Percentiles rank a stretch among this genome's conserved stretches.
Conservation (phyloP, 2,113 vertebrate species). For the Ranitomeya variabilis region DNA sequence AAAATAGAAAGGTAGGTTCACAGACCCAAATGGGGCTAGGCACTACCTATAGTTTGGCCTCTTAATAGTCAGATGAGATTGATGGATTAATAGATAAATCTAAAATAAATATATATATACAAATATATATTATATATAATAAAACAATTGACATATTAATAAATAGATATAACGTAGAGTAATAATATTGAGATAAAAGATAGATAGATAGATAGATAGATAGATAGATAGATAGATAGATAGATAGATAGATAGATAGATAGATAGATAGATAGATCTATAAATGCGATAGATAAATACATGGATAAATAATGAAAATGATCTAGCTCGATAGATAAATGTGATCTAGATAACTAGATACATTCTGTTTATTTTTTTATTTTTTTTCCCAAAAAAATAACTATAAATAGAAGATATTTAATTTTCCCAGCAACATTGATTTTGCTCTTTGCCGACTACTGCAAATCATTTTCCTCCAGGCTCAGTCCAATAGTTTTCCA, state of each 20-base stretch:
- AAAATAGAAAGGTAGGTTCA: too few species aligned
- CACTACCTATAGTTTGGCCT: too few species aligned
- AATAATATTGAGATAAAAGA: too few species aligned
- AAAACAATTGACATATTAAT: too few species aligned
- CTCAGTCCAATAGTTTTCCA: not conserved
- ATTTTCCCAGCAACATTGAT: slow-evolving; percentile 5
- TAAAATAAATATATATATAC: too few species aligned
- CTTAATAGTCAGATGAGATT: too few species aligned
- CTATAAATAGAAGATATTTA: not conserved
- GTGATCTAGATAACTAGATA: not conserved
- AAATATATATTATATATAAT: too few species aligned
- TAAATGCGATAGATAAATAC: not conserved
- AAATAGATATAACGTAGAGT: too few species aligned
- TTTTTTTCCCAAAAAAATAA: not conserved
- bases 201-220: not conserved
- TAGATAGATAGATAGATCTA: too few species aligned
- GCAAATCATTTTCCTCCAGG: not conserved
- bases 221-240: slow-evolving; percentile 10
- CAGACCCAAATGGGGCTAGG: too few species aligned
- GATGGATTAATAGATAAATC: too few species aligned
- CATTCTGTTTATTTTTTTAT: too few species aligned
- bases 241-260: not conserved
- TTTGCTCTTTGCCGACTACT: not conserved
- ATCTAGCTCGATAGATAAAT: not conserved
- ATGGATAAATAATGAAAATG: not conserved